These are phyloP conservation scores for Peromyscus polionotus DNA, from an alignment of 2,113 vertebrate species.

Conservation along the genomic window DNA sequence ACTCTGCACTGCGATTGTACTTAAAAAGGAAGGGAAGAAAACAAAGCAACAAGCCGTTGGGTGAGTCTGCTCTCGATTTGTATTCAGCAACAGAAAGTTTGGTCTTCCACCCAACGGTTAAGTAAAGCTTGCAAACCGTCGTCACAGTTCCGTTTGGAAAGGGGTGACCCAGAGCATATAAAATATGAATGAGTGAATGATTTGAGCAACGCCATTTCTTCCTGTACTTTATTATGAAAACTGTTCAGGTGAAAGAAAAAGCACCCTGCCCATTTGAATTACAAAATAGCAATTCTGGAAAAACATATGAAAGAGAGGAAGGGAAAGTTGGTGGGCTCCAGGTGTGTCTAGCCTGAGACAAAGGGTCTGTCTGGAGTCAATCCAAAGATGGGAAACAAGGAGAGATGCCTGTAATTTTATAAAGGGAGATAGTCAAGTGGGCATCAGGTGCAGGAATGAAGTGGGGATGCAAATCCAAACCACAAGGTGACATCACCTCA, in stretches of 20 bases:
- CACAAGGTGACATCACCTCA: not conserved
- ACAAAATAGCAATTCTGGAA: conserved; percentile 44
- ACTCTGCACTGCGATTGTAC: not conserved
- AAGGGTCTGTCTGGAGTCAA: not conserved
- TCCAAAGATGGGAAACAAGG: not conserved
- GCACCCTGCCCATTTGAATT: not conserved
- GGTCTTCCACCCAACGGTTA: conserved; percentile 40
- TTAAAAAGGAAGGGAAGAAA: not conserved
- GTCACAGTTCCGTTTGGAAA: conserved; percentile 23
- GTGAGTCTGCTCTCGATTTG: not conserved
- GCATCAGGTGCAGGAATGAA: not conserved
- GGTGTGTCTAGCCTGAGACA: not conserved
- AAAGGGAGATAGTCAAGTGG: not conserved
- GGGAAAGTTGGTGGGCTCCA: not conserved
- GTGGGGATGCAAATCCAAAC: not conserved
- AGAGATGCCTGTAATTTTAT: not conserved
- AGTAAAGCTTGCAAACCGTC: conserved; percentile 59
- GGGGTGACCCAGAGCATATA: conserved; percentile 28
- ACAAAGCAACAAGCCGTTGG: not conserved
- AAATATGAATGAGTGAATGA: conserved; percentile 35
- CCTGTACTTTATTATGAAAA: conserved; percentile 65
- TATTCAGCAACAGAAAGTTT: conserved; percentile 59
- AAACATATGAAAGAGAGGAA: conserved; percentile 15
- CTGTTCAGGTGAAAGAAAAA: conserved; percentile 14
- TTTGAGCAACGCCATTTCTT: conserved; percentile 44